Base-by-base conservation (phyloP, 1,140 invertebrate genomes). In the Colletes latitarsis region DNA sequence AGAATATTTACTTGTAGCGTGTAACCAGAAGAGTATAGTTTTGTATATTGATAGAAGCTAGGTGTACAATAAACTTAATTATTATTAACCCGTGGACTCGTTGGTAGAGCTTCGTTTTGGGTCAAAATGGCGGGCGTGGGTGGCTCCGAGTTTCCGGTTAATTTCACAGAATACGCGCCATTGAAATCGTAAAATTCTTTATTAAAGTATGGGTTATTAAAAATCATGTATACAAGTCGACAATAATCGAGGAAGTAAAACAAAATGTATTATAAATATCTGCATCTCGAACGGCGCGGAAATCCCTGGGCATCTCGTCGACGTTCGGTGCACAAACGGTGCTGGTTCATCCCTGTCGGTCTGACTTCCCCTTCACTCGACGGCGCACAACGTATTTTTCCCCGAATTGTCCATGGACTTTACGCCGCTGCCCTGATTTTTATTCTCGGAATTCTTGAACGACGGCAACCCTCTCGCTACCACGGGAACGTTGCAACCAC, bases 21-120 rank as follows among this genome's bases (percentile, higher is more conserved):
- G 89, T 92, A 91, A 93, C 90, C 81, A 92, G 91, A 92, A 87
- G 89, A 92, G 91, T 92, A 90, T 93, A 93, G 91, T 93, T 93
- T 93, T 93, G 91, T 93, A 93, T 91, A 93, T 92, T 92, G 90
- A 88, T 92, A 93, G 89, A 86, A 2, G 64, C 80, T 92, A 92
- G 86, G 71, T 91, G 89, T 92, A 92, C 53, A 91, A 92, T 92
- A 92, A 92, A 92, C 85, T 82, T 87, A 90, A 87, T 89, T 88
- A 92, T 90, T 88, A 89, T 84, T 89, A 85, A 88, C 86, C 69
- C 43, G 62, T 46, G 58, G 21, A n/a, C 39, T 55, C 52, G 41
- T 62, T 15, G 17, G 15, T n/a, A 2, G 30, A 30, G 30, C 30
- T 30, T 8, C 43, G 43, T 43, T 43, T 0, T 43, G 3, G 30